Evolutionary conservation across 2,888 invertebrate species (phyloP).

Genomic region (Caradrina clavipalpis): DNA sequence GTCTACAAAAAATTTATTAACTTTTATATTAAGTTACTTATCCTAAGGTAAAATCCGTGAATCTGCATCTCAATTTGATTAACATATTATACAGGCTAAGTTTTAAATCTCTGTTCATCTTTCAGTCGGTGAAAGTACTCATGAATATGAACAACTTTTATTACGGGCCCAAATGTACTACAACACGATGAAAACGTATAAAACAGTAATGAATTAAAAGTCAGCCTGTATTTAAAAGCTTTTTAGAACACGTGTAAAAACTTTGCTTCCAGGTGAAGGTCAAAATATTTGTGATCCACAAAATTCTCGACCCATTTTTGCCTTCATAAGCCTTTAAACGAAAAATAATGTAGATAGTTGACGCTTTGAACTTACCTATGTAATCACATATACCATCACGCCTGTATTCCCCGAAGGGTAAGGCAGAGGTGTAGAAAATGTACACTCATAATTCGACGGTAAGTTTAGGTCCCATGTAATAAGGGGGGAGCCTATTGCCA

Average conservation of each 20-base stretch:
- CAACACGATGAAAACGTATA: background rate
- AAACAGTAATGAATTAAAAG: background rate
- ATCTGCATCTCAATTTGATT: conserved; percentile 10
- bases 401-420: no score
- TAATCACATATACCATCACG: no score
- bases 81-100: background rate
- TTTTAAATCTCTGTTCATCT: no score
- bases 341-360: conserved; percentile 26
- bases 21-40: conserved; percentile 1
- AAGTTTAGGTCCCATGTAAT: no score
- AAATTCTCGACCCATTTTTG: conserved; percentile 6
- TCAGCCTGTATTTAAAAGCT: no score
- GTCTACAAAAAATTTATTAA: background rate
- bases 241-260: background rate
- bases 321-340: conserved; percentile 14
- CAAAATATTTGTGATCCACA: conserved; percentile 8
- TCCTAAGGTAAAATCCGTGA: background rate
- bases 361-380: conserved; percentile 24
- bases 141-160: no score
- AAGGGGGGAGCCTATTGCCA: no score
- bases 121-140: no score
- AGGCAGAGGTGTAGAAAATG: no score
- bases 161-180: background rate
- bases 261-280: background rate
- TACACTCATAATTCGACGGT: no score